phyloP scores from a whole-genome alignment of 92 coral and sea anemone species.

The Actinostola sp. region DNA sequence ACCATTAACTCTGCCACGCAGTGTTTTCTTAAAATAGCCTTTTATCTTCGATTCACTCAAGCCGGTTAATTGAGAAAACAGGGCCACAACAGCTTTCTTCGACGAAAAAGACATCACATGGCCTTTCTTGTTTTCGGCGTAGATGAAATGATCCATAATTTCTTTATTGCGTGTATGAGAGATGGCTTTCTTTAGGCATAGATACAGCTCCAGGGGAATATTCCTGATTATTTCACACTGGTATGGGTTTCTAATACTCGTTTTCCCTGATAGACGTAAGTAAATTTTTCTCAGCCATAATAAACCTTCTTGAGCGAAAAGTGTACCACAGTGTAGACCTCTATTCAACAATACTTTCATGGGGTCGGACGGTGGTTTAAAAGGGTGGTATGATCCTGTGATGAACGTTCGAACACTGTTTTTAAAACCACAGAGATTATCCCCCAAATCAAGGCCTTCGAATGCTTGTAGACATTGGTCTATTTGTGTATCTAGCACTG shows the following conservation, averaged over 20 bases:
- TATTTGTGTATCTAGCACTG: slow-evolving; percentile 40
- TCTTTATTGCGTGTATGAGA: slow-evolving; percentile 49
- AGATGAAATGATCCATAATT: slow-evolving; percentile 58
- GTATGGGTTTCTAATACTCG: slow-evolving; percentile 54
- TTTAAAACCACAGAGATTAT: slow-evolving; percentile 44
- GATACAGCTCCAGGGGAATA: slow-evolving; percentile 65
- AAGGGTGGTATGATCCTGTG: slow-evolving; percentile 35
- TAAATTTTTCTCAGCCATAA: slow-evolving; percentile 58
- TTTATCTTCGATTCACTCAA: slow-evolving; percentile 46
- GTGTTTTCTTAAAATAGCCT: slow-evolving; percentile 43
- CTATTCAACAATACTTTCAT: slow-evolving; percentile 47
- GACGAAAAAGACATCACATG: slow-evolving; percentile 62
- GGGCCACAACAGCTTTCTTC: slow-evolving; percentile 44
- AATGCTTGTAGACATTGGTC: slow-evolving; percentile 53
- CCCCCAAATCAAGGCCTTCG: slow-evolving; percentile 52
- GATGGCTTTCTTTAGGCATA: slow-evolving; percentile 45
- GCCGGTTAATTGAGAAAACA: slow-evolving; percentile 54
- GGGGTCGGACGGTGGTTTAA: slow-evolving; percentile 58
- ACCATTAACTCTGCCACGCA: slow-evolving; percentile 55
- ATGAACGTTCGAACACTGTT: slow-evolving; percentile 26
- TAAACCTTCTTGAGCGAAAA: slow-evolving; percentile 48
- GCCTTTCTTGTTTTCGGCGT: slow-evolving; percentile 56
- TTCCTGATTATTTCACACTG: slow-evolving; percentile 48
- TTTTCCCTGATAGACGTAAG: slow-evolving; percentile 46
- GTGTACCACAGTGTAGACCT: slow-evolving; percentile 51